Percentiles rank a stretch among this genome's conserved stretches.
Conservation (phyloP, 2,888 invertebrate genomes). For the Drosophila barbarae region DNA sequence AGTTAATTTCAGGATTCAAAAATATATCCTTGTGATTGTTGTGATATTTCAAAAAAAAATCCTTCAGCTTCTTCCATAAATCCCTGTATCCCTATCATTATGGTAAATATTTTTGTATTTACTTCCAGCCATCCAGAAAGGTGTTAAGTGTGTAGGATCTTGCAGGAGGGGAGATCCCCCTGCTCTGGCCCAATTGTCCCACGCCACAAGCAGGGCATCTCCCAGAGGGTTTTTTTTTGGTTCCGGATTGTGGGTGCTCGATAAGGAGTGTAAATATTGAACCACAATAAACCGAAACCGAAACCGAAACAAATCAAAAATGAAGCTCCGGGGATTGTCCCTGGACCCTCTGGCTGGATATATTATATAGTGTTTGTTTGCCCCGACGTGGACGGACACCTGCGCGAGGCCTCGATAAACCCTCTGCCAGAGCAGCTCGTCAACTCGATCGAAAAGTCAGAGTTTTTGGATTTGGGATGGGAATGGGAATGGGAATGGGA, state of each 20-base stretch:
- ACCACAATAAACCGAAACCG: constrained; percentile 18
- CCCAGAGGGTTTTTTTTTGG: neutral
- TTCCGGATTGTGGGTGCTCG: constrained; percentile 53
- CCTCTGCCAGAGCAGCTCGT: constrained; percentile 8
- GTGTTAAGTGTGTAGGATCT: constrained; percentile 3
- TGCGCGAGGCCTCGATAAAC: constrained; percentile 7
- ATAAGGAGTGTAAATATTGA: constrained; percentile 65
- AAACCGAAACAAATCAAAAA: constrained; percentile 14
- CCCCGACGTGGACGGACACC: constrained; percentile 35
- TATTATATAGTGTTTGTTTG: constrained; percentile 18
- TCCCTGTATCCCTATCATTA: neutral
- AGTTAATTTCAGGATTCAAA: neutral
- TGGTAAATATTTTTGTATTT: neutral
- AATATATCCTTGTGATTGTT: neutral
- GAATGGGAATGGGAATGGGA: constrained; percentile 3
- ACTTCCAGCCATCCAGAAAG: neutral
- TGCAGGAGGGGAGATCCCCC: neutral
- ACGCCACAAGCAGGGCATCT: constrained; percentile 12
- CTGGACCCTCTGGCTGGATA: constrained; percentile 18
- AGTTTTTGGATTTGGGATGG: neutral
- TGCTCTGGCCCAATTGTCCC: constrained; percentile 13
- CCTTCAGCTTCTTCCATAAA: neutral
- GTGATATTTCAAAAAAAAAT: neutral
- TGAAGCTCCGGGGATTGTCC: neutral
- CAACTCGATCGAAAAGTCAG: constrained; percentile 27